phyloP scores from a whole-genome alignment of 2,113 vertebrate species.

The Phodopus roborovskii region DNA sequence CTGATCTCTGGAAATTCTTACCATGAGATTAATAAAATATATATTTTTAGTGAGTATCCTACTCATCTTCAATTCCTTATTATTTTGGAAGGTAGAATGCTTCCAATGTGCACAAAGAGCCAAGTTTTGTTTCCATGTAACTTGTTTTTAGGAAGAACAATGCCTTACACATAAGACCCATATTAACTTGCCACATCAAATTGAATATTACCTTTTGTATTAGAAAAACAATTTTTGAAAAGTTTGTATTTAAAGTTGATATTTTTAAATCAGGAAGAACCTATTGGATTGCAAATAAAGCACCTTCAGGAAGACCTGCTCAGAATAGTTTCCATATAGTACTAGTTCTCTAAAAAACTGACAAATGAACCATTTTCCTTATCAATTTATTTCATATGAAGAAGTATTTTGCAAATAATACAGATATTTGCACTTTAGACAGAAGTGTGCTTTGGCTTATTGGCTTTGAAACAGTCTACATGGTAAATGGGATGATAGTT shows the following conservation, averaged over 20 bases:
- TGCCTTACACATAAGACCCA: neutral
- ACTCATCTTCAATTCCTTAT: neutral
- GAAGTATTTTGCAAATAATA: neutral
- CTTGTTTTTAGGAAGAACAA: neutral
- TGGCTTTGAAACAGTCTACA: neutral
- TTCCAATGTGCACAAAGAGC: neutral
- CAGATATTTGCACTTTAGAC: neutral
- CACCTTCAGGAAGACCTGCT: neutral
- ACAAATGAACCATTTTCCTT: neutral
- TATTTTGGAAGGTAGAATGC: neutral
- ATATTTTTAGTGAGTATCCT: neutral
- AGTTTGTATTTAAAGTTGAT: neutral
- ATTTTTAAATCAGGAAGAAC: neutral
- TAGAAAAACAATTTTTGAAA: neutral
- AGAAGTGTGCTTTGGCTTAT: neutral
- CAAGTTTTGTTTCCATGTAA: neutral
- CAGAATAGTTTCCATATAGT: neutral
- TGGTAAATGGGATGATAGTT: fast-evolving
- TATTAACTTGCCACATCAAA: neutral
- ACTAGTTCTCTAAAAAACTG: neutral
- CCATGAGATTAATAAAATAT: neutral
- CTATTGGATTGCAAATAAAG: neutral
- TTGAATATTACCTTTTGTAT: neutral
- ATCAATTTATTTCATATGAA: neutral
- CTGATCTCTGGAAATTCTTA: neutral